These are phyloP conservation scores for Callionymus lyra DNA, from an alignment of 2,113 vertebrate genomes.

Conservation along the genomic window DNA sequence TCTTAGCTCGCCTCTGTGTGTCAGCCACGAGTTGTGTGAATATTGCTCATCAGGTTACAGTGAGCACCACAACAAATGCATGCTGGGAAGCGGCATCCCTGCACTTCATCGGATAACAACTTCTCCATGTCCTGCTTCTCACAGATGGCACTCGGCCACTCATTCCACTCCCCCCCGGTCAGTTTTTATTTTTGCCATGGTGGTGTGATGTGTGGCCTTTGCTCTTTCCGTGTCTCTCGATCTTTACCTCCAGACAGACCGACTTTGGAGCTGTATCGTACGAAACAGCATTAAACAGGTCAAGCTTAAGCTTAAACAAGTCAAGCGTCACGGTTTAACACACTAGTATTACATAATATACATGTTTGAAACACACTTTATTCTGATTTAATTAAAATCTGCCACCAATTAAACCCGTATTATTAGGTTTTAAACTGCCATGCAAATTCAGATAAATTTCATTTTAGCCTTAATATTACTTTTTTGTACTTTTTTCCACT, in stretches of 20 bases:
- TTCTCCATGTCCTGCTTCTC: constrained; percentile 46
- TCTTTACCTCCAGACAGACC: constrained; percentile 66
- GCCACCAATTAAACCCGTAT: too few species aligned
- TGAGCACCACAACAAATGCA: constrained; percentile 47
- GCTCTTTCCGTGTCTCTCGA: constrained; percentile 23
- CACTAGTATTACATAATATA: too few species aligned
- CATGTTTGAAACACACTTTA: too few species aligned
- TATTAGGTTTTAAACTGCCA: too few species aligned
- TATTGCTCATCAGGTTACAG: constrained; percentile 16
- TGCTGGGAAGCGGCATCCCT: constrained; percentile 43
- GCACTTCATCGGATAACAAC: constrained; percentile 48
- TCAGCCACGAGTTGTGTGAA: constrained; percentile 20
- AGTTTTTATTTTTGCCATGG: constrained; percentile 43
- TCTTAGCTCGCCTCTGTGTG: constrained; percentile 12
- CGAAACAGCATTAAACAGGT: too few species aligned
- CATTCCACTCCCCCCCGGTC: constrained; percentile 55
- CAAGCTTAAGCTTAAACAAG: too few species aligned
- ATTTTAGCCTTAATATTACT: too few species aligned
- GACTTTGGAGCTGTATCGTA: constrained; percentile 51
- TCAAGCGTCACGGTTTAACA: too few species aligned
- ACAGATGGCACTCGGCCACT: constrained; percentile 64
- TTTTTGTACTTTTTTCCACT: too few species aligned
- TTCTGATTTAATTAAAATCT: too few species aligned
- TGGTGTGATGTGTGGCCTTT: constrained; percentile 43
- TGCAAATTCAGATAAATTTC: too few species aligned